Evolutionary conservation across 2,113 vertebrate genomes (phyloP).

Genomic region (Ammospiza caudacuta): DNA sequence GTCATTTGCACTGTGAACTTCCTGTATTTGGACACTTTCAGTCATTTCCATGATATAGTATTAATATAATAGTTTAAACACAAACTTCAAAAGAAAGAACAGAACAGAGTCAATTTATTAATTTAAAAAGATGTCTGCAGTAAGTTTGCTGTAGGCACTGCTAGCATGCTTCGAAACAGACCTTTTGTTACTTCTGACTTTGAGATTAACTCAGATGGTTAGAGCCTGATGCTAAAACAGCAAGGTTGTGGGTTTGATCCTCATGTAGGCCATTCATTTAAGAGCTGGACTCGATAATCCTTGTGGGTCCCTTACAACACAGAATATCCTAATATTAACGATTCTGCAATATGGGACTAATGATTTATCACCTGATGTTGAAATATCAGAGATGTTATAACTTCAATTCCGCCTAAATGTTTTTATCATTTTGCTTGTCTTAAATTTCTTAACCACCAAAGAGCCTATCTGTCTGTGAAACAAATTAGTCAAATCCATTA

Average conservation of each 20-base stretch:
- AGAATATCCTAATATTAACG: neutral
- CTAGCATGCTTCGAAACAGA: neutral
- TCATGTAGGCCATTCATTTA: neutral
- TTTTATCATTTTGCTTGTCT: neutral
- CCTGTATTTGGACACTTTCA: neutral
- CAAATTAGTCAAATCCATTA: neutral
- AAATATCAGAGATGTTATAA: neutral
- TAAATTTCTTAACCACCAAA: neutral
- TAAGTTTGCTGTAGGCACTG: neutral
- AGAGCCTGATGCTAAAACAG: neutral
- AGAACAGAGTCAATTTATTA: neutral
- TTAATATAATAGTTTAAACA: neutral
- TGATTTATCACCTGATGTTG: neutral
- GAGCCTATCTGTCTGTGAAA: neutral
- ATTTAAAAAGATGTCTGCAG: neutral
- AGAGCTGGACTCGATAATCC: neutral
- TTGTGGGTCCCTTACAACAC: neutral
- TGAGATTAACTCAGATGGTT: neutral
- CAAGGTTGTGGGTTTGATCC: neutral
- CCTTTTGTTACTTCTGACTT: neutral
- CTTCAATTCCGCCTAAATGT: neutral
- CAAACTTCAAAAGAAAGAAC: neutral
- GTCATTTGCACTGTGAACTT: neutral
- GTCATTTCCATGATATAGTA: neutral
- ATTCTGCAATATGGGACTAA: neutral